phyloP scores from a whole-genome alignment of 2,888 invertebrate genomes.

The Quadriops clusia region DNA sequence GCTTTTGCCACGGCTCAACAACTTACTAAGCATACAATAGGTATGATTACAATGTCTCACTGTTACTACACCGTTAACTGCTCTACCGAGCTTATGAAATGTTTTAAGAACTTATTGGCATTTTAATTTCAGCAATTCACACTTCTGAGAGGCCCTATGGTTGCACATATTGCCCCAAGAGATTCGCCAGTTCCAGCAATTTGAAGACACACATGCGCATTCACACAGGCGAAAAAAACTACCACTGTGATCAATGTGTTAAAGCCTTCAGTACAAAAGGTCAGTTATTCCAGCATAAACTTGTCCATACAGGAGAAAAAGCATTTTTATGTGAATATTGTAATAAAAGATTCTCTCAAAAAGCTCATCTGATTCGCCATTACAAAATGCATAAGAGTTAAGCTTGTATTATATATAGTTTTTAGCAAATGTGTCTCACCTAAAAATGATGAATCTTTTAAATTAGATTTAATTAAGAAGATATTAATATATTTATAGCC shows the following conservation, averaged over 20 bases:
- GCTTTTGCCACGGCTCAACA: slow-evolving; percentile 37
- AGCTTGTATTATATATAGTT: too few species aligned
- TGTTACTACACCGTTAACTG: too few species aligned
- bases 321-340: slow-evolving; percentile 36
- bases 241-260: slow-evolving; percentile 34
- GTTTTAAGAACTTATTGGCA: too few species aligned
- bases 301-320: slow-evolving; percentile 36
- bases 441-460: too few species aligned
- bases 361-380: slow-evolving; percentile 35
- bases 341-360: slow-evolving; percentile 35
- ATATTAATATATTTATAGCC: too few species aligned
- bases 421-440: too few species aligned
- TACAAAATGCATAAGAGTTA: slow-evolving; percentile 31
- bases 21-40: slow-evolving; percentile 36
- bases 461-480: too few species aligned
- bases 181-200: slow-evolving; percentile 36
- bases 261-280: slow-evolving; percentile 37
- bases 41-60: too few species aligned
- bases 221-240: slow-evolving; percentile 37
- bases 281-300: slow-evolving; percentile 34
- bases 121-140: slow-evolving; percentile 24
- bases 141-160: slow-evolving; percentile 35
- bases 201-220: slow-evolving; percentile 34
- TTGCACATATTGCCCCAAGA: slow-evolving; percentile 33
- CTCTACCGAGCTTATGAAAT: too few species aligned